Base-by-base conservation (phyloP, 2,888 invertebrate species). In the Crocallis elinguaria region DNA sequence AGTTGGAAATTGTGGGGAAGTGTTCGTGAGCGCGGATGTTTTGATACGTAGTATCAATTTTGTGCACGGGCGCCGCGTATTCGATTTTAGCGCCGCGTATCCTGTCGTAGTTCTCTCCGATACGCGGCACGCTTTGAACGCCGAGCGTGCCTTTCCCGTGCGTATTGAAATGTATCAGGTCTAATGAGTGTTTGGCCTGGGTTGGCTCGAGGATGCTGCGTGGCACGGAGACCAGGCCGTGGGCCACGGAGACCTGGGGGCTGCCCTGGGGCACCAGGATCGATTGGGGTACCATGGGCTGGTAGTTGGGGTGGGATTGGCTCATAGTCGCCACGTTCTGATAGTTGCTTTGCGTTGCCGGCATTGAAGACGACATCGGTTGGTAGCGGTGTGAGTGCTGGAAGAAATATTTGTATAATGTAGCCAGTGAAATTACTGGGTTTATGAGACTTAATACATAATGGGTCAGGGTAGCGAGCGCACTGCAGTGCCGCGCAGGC, bases 311-410 rank as follows among this genome's bases (percentile, higher is more conserved):
- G 50, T 88, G 88, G 9, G 86, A 88, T 37, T 88, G 91, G 64
- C 82, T 81, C 89, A 90, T 89, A 32, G 79, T 76, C 6, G 85
- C 71, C 68, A 82, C 67, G 76, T 84, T 85, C 53, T 86, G 87
- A 66, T 87, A 86, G 70, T 76, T 83, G 71, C 78, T 66, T 1
- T 64, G 73, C 1, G 77, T 64, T 2, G 79, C 64, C 1, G 89
- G 90, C 3, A 89, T 83, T 0, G 92, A 91, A 60, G 86, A 72
- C 1, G 92, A 81, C 88, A 91, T 88, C 29, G 71, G 89, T 59
- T 86, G 91, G 74, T 86, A 88, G 55, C 88, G 82, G 56, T 86
- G 83, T 4, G 80, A 49, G 38, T 84, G 85, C 84, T 88, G 82
- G 0, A 75, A 78, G 11, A n/a, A 6, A 12, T 33, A 9, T 8